These are phyloP conservation scores for Galeopterus variegatus DNA, from an alignment of 2,113 vertebrate species.

Conservation along the genomic window DNA sequence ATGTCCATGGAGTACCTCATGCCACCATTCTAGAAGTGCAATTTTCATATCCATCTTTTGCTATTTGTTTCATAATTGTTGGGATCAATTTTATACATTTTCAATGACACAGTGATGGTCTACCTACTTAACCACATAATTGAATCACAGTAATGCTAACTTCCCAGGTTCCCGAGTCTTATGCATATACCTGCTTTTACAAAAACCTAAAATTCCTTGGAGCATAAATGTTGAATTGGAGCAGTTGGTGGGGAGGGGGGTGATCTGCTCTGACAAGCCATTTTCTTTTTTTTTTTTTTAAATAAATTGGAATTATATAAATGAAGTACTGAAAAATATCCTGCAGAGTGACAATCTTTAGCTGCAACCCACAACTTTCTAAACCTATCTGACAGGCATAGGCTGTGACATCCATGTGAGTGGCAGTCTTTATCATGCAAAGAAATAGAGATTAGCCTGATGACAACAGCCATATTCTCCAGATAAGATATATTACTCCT, in stretches of 20 bases:
- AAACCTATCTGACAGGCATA: constrained; percentile 81
- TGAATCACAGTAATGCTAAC: background rate
- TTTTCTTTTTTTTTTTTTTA: constrained; percentile 51
- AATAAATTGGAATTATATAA: constrained; percentile 82
- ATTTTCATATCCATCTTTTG: background rate
- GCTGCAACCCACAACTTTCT: constrained; percentile 84
- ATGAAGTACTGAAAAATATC: constrained; percentile 76
- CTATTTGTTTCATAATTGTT: background rate
- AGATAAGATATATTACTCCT: constrained; percentile 79
- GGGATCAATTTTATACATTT: background rate
- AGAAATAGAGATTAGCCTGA: constrained; percentile 83
- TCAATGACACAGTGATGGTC: background rate
- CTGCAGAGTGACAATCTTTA: constrained; percentile 81
- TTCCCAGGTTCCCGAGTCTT: background rate
- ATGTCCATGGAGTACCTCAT: background rate
- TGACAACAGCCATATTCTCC: constrained; percentile 80
- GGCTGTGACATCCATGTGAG: constrained; percentile 83
- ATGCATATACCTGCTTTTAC: background rate
- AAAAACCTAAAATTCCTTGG: background rate
- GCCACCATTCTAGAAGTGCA: background rate
- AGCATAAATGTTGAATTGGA: constrained; percentile 21
- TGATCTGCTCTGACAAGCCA: constrained; percentile 58
- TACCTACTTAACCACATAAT: background rate
- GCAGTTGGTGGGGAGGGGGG: background rate
- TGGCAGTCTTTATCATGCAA: constrained; percentile 79